phyloP scores from a whole-genome alignment of 1,140 invertebrate genomes.

The Oreohelix idahoensis region DNA sequence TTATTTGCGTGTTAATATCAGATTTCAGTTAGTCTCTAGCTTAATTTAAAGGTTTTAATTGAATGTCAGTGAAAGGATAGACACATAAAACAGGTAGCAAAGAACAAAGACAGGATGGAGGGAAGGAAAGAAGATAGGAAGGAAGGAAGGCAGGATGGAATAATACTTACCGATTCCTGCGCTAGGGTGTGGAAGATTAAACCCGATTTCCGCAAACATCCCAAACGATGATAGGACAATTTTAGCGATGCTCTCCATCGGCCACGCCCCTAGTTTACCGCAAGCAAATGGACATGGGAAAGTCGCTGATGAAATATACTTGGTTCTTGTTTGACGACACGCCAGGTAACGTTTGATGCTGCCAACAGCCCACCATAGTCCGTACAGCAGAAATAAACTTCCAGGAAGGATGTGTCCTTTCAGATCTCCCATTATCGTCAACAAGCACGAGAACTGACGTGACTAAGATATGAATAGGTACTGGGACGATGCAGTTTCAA shows the following conservation, averaged over 20 bases:
- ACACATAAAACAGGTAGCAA: too few relatives aligned
- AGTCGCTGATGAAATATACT: conserved; percentile 68
- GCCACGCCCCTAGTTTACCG: conserved; percentile 56
- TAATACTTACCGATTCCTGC: conserved; percentile 34
- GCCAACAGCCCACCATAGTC: conserved; percentile 73
- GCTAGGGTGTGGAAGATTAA: conserved; percentile 28
- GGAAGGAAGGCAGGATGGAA: too few relatives aligned
- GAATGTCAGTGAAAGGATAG: too few relatives aligned
- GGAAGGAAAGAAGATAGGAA: too few relatives aligned
- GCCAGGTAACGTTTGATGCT: conserved; percentile 68
- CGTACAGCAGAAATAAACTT: conserved; percentile 74
- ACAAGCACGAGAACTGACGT: too few relatives aligned
- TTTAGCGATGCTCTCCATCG: conserved; percentile 72
- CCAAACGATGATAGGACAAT: conserved; percentile 69
- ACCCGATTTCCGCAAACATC: conserved; percentile 67
- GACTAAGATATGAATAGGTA: too few relatives aligned
- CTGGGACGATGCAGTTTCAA: too few relatives aligned
- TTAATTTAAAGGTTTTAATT: too few relatives aligned
- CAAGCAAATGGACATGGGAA: conserved; percentile 64
- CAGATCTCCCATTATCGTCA: conserved; percentile 73
- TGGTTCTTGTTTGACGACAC: conserved; percentile 51
- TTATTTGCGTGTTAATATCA: too few relatives aligned
- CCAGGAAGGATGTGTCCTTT: conserved; percentile 75
- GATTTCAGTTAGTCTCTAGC: too few relatives aligned
- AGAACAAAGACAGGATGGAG: too few relatives aligned